Evolutionary conservation across 2,888 invertebrate genomes (phyloP), one percentile per base, ranked within the genome.

Genomic region (Drosophila cracens): DNA sequence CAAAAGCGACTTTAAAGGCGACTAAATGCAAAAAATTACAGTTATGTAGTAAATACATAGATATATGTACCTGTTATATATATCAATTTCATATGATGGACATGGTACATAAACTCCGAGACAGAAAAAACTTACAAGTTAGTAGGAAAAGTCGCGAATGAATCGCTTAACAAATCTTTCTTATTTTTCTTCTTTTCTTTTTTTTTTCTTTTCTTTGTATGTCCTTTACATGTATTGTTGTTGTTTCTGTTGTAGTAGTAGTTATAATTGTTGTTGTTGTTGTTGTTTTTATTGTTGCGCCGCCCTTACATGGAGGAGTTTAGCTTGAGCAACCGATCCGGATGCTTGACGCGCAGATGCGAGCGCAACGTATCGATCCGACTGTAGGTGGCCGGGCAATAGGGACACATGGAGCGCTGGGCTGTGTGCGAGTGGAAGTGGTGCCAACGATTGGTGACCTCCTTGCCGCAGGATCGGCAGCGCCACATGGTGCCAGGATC

Each of bases 361-460:
- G 96, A 95, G 92, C 97, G 95, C 92, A 97, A 94, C 59, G 97
- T 97, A 94, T 97, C 97, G 93, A 97, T 97, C 93, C 97, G 95
- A 94, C 97, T 97, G 94, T 97, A 97, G 74, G 97, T 96, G 90
- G 97, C 96, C 81, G 96, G 96, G 94, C 97, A 97, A 94, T 96
- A 96, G 75, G 96, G 97, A 94, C 97, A 97, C 91, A 95, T 95
- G 83, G 96, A 96, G 89, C 97, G 95, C 93, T 96, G 96, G 81
- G 96, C 95, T 74, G 96, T 96, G 94, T 97, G 97, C 89, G 96
- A 96, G 94, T 97, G 97, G 94, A 95, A 97, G 94, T 97, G 97
- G 93, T 97, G 97, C 97, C 97, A 97, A 94, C 97, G 95, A 94
- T 97, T 97, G 93, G 97, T 96, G 81, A 97, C 97, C 94, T 97